A percentile compares a stretch with the other conserved stretches of the same genome.
Conservation (phyloP, 2,113 vertebrate genomes). For the Crotalus tigris region DNA sequence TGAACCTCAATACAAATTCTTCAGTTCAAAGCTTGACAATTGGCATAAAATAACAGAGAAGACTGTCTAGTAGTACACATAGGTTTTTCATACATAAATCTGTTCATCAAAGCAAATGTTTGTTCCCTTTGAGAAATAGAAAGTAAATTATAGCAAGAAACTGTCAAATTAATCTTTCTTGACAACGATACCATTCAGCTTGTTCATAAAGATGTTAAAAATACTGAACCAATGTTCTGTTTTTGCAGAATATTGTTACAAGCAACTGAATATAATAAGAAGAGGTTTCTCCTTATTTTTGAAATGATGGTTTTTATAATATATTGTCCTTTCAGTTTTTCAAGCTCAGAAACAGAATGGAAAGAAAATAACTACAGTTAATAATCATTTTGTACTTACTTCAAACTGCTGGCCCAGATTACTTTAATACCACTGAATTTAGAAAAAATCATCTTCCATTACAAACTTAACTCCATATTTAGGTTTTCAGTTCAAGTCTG, state of each 20-base stretch:
- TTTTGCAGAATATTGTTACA: not conserved
- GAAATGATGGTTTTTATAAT: not conserved
- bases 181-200: not conserved
- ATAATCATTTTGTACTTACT: not conserved
- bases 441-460: not conserved
- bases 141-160: not conserved
- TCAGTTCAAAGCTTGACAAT: not conserved
- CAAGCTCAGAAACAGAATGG: slow-evolving; percentile 16
- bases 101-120: not conserved
- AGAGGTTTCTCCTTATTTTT: not conserved
- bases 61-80: not conserved
- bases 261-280: not conserved
- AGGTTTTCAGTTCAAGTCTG: not conserved
- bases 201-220: slow-evolving; percentile 9
- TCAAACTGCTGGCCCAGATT: not conserved
- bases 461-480: not conserved
- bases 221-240: slow-evolving; percentile 1
- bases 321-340: not conserved
- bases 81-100: not conserved
- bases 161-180: not conserved
- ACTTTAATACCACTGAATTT: not conserved
- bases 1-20: not conserved
- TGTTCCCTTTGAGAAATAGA: not conserved
- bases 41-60: not conserved
- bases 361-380: not conserved